Percentiles rank a stretch among this genome's conserved stretches.
phyloP scores from a whole-genome alignment of 2,797 vertebrate genomes.

The Alauda arvensis region DNA sequence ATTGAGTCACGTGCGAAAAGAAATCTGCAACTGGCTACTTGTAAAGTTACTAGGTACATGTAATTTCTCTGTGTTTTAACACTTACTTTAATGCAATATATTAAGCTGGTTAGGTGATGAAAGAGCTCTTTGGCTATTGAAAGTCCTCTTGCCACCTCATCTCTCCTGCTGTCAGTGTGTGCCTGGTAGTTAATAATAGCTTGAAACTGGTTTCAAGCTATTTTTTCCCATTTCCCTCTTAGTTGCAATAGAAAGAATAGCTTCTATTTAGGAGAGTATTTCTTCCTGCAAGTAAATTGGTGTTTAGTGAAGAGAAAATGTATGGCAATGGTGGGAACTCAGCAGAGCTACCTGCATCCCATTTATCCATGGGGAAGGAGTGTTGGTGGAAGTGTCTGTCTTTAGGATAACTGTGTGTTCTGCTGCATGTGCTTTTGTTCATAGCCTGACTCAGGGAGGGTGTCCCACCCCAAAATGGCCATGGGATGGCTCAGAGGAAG shows the following conservation, averaged over 20 bases:
- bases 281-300: neutral
- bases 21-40: neutral
- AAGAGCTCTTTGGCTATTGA: neutral
- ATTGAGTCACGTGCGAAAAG: neutral
- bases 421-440: accelerated
- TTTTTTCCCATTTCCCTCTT: neutral
- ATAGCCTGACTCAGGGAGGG: neutral
- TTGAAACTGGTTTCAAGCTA: neutral
- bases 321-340: neutral
- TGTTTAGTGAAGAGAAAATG: neutral
- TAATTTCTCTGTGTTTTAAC: neutral
- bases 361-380: accelerated
- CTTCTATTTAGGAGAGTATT: neutral
- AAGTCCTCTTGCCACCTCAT: neutral
- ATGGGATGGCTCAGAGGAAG: neutral
- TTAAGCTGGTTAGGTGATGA: neutral
- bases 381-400: neutral
- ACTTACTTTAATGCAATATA: neutral
- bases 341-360: neutral
- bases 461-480: neutral
- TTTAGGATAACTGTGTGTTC: neutral
- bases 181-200: neutral
- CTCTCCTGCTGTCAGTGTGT: neutral
- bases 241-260: neutral
- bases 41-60: accelerated